Conservation (phyloP, 2,113 vertebrate genomes). For the Lagopus leucura region DNA sequence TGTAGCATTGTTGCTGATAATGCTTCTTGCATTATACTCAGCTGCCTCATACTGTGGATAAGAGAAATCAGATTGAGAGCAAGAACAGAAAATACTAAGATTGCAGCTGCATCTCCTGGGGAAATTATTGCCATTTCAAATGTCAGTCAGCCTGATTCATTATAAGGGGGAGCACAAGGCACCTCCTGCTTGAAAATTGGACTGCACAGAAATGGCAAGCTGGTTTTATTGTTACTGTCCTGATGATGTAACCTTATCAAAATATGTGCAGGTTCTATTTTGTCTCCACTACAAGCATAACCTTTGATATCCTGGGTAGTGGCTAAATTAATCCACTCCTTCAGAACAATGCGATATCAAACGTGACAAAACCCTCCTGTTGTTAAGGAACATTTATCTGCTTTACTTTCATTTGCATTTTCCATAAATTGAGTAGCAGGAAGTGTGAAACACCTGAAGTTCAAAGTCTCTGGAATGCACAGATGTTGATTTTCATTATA, state of each 20-base stretch:
- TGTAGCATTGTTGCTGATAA: slow-evolving; percentile 58
- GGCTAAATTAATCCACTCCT: slow-evolving; percentile 64
- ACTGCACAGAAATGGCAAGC: slow-evolving; percentile 47
- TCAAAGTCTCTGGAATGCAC: slow-evolving; percentile 68
- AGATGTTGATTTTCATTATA: slow-evolving; percentile 43
- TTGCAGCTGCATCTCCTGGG: slow-evolving; percentile 74
- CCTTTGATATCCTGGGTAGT: slow-evolving; percentile 62
- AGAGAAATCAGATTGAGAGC: slow-evolving; percentile 57
- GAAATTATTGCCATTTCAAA: slow-evolving; percentile 76
- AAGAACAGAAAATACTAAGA: slow-evolving; percentile 57
- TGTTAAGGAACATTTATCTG: slow-evolving; percentile 68
- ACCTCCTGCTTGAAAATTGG: slow-evolving; percentile 60
- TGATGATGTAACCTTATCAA: slow-evolving; percentile 35
- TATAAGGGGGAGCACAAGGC: slow-evolving; percentile 62
- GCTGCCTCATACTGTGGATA: slow-evolving; percentile 54
- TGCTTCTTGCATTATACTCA: slow-evolving; percentile 54
- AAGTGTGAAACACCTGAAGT: slow-evolving; percentile 76
- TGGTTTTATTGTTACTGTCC: slow-evolving; percentile 15
- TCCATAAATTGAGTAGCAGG: slow-evolving; percentile 74
- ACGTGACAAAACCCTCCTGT: slow-evolving; percentile 57
- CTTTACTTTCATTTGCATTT: slow-evolving; percentile 71
- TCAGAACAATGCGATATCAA: slow-evolving; percentile 46
- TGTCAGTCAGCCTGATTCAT: slow-evolving; percentile 74
- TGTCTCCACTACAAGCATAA: slow-evolving; percentile 49
- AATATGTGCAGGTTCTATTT: slow-evolving; percentile 32